A percentile compares a stretch with the other conserved stretches of the same genome.
Evolutionary conservation across 2,888 invertebrate genomes (phyloP).

Genomic region (Cryptophagus acutangulus): DNA sequence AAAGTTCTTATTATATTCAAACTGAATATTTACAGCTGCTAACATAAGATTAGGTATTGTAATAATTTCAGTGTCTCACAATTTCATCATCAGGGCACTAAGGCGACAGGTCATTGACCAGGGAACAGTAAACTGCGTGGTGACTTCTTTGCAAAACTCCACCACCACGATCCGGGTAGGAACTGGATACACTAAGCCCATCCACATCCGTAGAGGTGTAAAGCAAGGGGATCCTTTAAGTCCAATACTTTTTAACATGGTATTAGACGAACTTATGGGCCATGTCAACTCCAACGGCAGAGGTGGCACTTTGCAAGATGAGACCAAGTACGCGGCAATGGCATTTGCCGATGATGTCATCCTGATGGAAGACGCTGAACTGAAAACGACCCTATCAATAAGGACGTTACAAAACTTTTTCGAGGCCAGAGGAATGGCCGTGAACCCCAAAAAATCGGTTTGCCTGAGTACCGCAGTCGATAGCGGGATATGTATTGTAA

Average conservation of each 20-base stretch:
- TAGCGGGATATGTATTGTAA: neutral
- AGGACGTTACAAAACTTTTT: conserved; percentile 3
- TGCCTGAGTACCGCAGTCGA: neutral
- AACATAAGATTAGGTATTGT: no score
- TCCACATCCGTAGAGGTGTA: conserved; percentile 35
- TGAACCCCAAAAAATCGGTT: conserved; percentile 9
- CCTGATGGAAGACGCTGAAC: conserved; percentile 3
- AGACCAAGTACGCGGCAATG: conserved; percentile 2
- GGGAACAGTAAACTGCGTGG: conserved; percentile 1
- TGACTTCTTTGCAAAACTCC: neutral
- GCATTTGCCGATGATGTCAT: conserved; percentile 15
- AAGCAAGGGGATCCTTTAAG: conserved; percentile 45
- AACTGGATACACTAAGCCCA: conserved; percentile 3
- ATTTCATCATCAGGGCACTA: no score
- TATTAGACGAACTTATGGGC: conserved; percentile 30
- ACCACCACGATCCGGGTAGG: conserved; percentile 7
- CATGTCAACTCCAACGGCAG: neutral
- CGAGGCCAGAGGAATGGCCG: conserved; percentile 3
- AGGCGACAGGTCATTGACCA: no score
- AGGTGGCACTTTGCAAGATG: neutral
- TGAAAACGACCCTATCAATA: conserved; percentile 1
- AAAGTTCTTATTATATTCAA: no score
- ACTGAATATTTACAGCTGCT: no score
- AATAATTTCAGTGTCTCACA: no score
- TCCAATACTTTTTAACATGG: conserved; percentile 29